A percentile compares a stretch with the other conserved stretches of the same genome.
Evolutionary conservation across 2,888 invertebrate species (phyloP).

Genomic region (Zygogramma bicolorata): DNA sequence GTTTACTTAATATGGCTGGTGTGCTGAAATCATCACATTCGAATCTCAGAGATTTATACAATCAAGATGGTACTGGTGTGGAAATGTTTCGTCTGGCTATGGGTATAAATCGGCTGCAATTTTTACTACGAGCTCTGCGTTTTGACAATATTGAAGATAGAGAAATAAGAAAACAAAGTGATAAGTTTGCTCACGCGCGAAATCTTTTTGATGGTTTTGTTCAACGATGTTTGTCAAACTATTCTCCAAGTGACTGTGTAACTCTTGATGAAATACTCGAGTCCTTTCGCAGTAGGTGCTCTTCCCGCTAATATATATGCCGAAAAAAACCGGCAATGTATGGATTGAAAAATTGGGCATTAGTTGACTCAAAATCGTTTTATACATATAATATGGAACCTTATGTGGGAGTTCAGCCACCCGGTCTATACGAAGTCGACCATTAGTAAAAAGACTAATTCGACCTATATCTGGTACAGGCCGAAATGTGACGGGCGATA

Average conservation of each 20-base stretch:
- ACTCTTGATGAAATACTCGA: constrained; percentile 20
- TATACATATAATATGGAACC: constrained; percentile 14
- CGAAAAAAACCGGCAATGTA: constrained; percentile 1
- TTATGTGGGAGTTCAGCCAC: constrained; percentile 7
- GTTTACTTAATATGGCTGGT: neutral
- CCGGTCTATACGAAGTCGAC: constrained; percentile 8
- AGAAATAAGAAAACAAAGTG: constrained; percentile 21
- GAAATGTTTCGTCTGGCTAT: constrained; percentile 19
- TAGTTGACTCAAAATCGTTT: constrained; percentile 12
- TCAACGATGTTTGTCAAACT: constrained; percentile 22
- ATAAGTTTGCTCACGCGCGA: constrained; percentile 8
- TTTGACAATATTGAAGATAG: constrained; percentile 22
- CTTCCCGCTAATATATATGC: constrained; percentile 9
- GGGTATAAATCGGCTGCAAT: constrained; percentile 20
- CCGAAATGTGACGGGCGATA: constrained; percentile 7
- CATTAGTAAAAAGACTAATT: constrained; percentile 11
- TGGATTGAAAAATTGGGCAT: constrained; percentile 6
- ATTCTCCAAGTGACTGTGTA: constrained; percentile 18
- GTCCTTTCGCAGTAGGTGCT: neutral
- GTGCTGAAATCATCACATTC: constrained; percentile 13
- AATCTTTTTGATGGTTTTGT: constrained; percentile 19
- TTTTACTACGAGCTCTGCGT: constrained; percentile 13
- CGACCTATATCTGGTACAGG: constrained; percentile 13
- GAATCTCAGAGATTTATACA: constrained; percentile 16
- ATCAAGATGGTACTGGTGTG: constrained; percentile 16